Conservation (phyloP, 2,797 vertebrate genomes). For the Leptoclinus maculatus region DNA sequence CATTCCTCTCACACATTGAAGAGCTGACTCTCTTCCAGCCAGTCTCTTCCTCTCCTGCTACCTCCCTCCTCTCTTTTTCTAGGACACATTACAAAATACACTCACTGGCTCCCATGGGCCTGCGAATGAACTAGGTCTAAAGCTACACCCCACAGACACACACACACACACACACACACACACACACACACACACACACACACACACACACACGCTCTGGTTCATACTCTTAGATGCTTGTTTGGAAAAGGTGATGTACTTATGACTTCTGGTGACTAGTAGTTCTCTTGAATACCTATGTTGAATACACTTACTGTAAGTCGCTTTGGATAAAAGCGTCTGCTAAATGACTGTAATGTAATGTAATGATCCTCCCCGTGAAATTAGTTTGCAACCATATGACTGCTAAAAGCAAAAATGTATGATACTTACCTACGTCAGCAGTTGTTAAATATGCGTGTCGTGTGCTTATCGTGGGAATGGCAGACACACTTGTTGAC, state of each 20-base stretch:
- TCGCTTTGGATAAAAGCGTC: too few species aligned
- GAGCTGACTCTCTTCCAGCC: neutral
- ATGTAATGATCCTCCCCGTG: neutral
- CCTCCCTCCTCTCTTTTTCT: neutral
- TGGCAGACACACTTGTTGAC: neutral
- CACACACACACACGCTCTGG: neutral
- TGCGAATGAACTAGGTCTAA: neutral
- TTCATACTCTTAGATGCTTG: too few species aligned
- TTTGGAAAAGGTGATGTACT: too few species aligned
- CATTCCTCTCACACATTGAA: neutral
- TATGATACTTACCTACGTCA: conserved; percentile 16
- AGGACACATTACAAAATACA: neutral
- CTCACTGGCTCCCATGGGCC: neutral
- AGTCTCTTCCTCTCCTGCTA: neutral
- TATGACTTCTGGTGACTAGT: too few species aligned
- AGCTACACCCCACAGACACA: neutral
- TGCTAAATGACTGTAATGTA: too few species aligned
- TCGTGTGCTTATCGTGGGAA: neutral
- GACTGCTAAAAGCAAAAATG: conserved; percentile 32
- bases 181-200: neutral
- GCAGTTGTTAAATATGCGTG: neutral
- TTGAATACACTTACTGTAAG: too few species aligned
- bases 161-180: neutral
- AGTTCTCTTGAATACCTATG: too few species aligned
- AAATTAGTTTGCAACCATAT: conserved; percentile 18